Base-by-base conservation (phyloP, 1,140 invertebrate species). In the Drosophila subpulchrella region DNA sequence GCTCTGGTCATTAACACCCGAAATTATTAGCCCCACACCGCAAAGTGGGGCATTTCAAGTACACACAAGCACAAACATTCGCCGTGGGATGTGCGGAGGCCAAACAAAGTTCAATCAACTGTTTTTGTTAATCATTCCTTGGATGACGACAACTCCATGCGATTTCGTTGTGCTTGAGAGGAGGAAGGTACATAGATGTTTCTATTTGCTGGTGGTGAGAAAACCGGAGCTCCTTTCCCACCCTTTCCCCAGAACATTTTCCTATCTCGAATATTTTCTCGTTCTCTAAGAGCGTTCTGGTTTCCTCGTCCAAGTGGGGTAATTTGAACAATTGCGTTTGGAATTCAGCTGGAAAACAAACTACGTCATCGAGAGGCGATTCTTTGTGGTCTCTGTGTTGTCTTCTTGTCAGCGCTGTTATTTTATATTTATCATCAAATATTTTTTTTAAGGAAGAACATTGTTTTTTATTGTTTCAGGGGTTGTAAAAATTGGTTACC, bases 31-130 rank as follows among this genome's bases (percentile, higher is more conserved):
- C 57, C 30, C 44, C 48, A 47, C 55, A 63, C 73, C 17, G 38
- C 61, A 67, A 81, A 78, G 61, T 82, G 79, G 79, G 79, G 67
- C 75, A 82, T 60, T 78, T 54, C 34, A 76, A 46, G 73, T 54
- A 38, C 47, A 78, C 44, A 46, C 63, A 39, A 36, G 47, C 38
- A 60, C 63, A 63, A 46, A 55, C 54, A 55, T 4, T 46, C 46
- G 48, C 39, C n/a, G 51, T 75, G 60, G 47, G 60, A 65, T 75
- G 70, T 39, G 71, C 62, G 58, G 65, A 78, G 74, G 75, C 74
- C 74, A 71, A 78, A 78, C 65, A 71, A 78, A 78, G 74, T 71
- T 78, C 75, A 78, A 78, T 78, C 65, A 78, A 78, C 75, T 77
- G 74, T 57, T 78, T 78, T 78, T 78, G 65, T 71, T 77, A 71